Conservation (phyloP, 2,888 invertebrate species). For the Agonopterix subpropinquella region DNA sequence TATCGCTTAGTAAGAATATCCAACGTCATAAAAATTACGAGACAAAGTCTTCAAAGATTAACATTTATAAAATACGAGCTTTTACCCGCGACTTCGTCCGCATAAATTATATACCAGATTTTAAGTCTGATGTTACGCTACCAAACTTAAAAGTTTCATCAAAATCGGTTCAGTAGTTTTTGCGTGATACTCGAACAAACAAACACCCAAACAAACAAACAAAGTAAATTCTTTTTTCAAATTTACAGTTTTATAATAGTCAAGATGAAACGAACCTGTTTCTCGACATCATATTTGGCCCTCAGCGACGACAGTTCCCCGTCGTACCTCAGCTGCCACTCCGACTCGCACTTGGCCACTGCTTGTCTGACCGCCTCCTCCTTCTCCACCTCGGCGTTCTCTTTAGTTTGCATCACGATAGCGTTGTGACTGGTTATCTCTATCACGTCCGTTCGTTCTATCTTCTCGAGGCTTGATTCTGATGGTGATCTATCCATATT, state of each 20-base stretch:
- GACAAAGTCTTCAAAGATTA: too few species aligned
- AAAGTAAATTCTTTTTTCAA: too few species aligned
- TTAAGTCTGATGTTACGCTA: too few species aligned
- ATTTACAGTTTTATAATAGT: neutral
- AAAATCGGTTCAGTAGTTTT: too few species aligned
- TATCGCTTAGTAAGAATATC: too few species aligned
- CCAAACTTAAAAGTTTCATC: too few species aligned
- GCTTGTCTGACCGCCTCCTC: slow-evolving; percentile 71
- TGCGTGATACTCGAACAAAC: too few species aligned
- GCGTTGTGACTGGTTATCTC: slow-evolving; percentile 79
- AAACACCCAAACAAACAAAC: too few species aligned
- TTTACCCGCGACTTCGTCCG: too few species aligned
- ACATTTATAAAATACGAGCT: too few species aligned
- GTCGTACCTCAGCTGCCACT: slow-evolving; percentile 71
- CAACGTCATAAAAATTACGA: neutral
- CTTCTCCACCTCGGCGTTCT: slow-evolving; percentile 78
- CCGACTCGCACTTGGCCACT: slow-evolving; percentile 74
- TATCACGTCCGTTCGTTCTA: slow-evolving; percentile 80
- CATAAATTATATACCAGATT: too few species aligned
- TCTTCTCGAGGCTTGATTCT: slow-evolving; percentile 85
- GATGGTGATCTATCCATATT: slow-evolving; percentile 86
- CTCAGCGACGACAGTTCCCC: slow-evolving; percentile 45
- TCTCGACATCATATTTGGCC: slow-evolving; percentile 68
- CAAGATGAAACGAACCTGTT: slow-evolving; percentile 45
- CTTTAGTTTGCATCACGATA: slow-evolving; percentile 80